Percentiles rank a stretch among this genome's conserved stretches.
phyloP scores from a whole-genome alignment of 2,797 vertebrate genomes.

The Cossypha polioptera region DNA sequence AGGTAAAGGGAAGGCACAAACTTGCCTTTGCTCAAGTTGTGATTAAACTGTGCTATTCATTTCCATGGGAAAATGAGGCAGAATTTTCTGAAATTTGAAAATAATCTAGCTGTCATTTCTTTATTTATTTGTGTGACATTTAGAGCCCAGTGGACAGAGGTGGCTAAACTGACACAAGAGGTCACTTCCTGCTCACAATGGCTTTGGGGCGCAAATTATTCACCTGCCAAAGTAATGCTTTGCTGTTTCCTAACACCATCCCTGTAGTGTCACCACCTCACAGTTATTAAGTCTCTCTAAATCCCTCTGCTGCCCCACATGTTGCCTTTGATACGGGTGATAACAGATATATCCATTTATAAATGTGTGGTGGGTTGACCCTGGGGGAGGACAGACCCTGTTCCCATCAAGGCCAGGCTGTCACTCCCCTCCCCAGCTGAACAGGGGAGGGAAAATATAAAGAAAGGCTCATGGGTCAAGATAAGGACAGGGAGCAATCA shows the following conservation, averaged over 20 bases:
- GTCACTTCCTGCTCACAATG: background rate
- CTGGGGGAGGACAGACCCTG: background rate
- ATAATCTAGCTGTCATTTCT: background rate
- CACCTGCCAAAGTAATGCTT: background rate
- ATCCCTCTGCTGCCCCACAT: background rate
- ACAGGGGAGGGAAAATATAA: background rate
- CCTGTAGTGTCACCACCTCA: background rate
- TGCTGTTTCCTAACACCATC: background rate
- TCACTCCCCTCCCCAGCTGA: background rate
- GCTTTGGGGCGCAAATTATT: constrained; percentile 8
- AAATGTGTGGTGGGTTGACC: background rate
- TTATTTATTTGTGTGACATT: background rate
- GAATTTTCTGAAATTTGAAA: background rate
- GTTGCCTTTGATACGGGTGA: background rate
- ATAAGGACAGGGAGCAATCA: background rate
- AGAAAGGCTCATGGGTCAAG: background rate
- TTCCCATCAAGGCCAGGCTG: background rate
- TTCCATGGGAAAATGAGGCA: background rate
- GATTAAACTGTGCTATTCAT: background rate
- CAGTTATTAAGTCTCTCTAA: constrained; percentile 15
- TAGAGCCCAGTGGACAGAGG: background rate
- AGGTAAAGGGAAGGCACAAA: background rate
- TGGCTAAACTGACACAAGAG: background rate
- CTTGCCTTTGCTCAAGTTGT: background rate
- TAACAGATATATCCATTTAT: background rate